Percentiles rank a stretch among this genome's conserved stretches.
phyloP scores from a whole-genome alignment of 1,140 invertebrate genomes.

The Sitobion miscanthi region DNA sequence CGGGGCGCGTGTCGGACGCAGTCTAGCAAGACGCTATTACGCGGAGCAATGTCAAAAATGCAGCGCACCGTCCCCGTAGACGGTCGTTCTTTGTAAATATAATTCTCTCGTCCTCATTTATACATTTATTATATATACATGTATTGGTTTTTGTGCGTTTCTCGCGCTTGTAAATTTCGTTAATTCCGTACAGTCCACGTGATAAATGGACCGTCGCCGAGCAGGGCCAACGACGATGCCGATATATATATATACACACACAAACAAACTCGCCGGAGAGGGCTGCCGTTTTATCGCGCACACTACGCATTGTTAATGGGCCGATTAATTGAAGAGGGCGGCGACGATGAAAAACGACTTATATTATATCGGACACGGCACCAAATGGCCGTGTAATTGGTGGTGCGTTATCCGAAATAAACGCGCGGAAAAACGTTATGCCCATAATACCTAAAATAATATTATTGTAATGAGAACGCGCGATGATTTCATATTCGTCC shows the following conservation, averaged over 20 bases:
- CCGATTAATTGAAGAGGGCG: conserved; percentile 4
- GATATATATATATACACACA: not conserved
- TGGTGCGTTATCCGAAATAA: not conserved
- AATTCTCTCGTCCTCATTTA: not conserved
- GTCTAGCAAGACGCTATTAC: not conserved
- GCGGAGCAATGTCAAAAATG: not conserved
- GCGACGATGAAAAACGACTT: not conserved
- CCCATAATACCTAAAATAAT: too few species aligned
- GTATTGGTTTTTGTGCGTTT: not conserved
- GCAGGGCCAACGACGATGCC: not conserved
- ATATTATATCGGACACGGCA: not conserved
- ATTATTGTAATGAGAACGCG: not conserved
- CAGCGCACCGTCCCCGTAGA: not conserved
- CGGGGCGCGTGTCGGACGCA: not conserved
- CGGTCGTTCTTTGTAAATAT: conserved; percentile 12
- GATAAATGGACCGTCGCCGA: not conserved
- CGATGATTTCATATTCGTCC: not conserved
- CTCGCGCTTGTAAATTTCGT: not conserved
- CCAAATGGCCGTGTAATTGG: conserved; percentile 14
- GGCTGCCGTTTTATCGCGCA: not conserved
- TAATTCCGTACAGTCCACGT: not conserved
- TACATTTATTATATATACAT: not conserved
- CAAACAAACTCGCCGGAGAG: not conserved
- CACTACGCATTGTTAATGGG: not conserved
- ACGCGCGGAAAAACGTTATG: not conserved